phyloP scores from a whole-genome alignment of 2,888 invertebrate species.

The Epinotia ramella region DNA sequence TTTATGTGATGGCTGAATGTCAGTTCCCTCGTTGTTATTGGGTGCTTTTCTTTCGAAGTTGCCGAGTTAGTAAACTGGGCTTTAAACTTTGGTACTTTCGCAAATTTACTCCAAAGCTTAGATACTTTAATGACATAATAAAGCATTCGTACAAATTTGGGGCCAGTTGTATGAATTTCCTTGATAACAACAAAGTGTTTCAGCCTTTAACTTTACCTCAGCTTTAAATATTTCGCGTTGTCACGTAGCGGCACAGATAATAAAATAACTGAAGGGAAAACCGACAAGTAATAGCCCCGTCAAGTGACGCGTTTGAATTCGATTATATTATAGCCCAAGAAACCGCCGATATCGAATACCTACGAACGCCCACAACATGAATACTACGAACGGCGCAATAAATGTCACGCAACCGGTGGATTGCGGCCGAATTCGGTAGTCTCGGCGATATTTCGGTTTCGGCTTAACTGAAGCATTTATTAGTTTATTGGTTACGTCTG shows the following conservation, averaged over 20 bases:
- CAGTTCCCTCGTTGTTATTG: slow-evolving; percentile 12
- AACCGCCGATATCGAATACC: slow-evolving; percentile 41
- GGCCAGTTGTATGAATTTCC: neutral
- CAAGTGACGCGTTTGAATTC: slow-evolving; percentile 38
- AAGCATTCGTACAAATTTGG: neutral
- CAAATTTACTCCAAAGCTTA: neutral
- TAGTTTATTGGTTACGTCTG: slow-evolving; percentile 12
- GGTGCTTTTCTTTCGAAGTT: slow-evolving; percentile 7
- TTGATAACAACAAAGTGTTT: slow-evolving; percentile 3
- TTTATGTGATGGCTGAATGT: slow-evolving; percentile 33
- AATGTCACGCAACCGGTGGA: slow-evolving; percentile 37
- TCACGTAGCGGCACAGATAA: slow-evolving; percentile 17
- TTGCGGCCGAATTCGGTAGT: slow-evolving; percentile 28
- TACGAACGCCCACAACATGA: slow-evolving; percentile 26
- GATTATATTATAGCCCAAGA: slow-evolving; percentile 39
- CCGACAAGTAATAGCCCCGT: slow-evolving; percentile 21
- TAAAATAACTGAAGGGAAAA: slow-evolving; percentile 31
- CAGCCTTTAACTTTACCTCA: neutral
- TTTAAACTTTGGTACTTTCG: slow-evolving; percentile 11
- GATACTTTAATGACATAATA: neutral
- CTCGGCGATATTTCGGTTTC: slow-evolving; percentile 3
- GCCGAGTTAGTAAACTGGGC: slow-evolving; percentile 10
- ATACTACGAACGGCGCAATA: slow-evolving; percentile 28
- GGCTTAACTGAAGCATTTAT: slow-evolving; percentile 16
- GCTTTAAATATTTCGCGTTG: neutral